Evolutionary conservation across 2,113 vertebrate species (phyloP).

Genomic region (Perca fluviatilis): DNA sequence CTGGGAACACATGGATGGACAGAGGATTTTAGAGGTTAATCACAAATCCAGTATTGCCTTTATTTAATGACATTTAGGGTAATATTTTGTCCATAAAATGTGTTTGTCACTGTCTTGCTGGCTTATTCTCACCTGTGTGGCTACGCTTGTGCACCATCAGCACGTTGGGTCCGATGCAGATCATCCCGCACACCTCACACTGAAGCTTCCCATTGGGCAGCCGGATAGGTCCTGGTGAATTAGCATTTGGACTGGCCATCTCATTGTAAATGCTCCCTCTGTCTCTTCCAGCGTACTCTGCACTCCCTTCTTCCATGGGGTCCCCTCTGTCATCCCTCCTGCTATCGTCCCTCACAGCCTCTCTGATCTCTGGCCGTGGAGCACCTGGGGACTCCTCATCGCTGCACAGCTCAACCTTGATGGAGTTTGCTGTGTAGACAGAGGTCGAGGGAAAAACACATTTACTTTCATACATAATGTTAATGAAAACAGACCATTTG

Average conservation of each 20-base stretch:
- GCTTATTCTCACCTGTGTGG: constrained; percentile 91
- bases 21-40: not conserved
- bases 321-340: constrained; percentile 83
- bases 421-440: constrained; percentile 88
- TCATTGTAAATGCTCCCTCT: constrained; percentile 88
- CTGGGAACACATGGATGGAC: constrained; percentile 73
- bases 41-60: not conserved
- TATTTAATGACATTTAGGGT: not conserved
- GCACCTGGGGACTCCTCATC: constrained; percentile 90
- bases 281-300: constrained; percentile 78
- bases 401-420: constrained; percentile 97
- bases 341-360: constrained; percentile 78
- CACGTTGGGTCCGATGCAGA: constrained; percentile 97
- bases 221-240: constrained; percentile 92
- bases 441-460: not conserved
- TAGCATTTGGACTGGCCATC: constrained; percentile 85
- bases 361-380: constrained; percentile 85
- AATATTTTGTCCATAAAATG: not conserved
- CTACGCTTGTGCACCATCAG: constrained; percentile 99
- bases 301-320: constrained; percentile 82
- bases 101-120: no score
- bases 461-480: not conserved
- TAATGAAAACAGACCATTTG: not conserved
- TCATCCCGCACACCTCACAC: constrained; percentile 96
- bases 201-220: constrained; percentile 96